phyloP scores from a whole-genome alignment of 2,113 vertebrate species.

The Tachysurus fulvidraco region DNA sequence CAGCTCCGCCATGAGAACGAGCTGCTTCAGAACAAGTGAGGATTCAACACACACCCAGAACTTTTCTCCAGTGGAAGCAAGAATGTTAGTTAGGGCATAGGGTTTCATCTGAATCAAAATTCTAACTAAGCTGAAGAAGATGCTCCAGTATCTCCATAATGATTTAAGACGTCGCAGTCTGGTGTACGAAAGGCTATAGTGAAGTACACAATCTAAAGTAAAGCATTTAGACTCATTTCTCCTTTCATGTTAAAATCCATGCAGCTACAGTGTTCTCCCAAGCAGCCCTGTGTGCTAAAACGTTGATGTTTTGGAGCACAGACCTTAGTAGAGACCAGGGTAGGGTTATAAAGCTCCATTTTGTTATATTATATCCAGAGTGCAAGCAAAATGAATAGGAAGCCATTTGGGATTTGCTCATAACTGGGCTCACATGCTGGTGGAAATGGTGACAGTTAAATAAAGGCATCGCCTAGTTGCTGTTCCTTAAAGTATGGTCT shows the following conservation, averaged over 20 bases:
- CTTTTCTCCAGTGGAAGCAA: neutral
- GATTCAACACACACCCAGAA: neutral
- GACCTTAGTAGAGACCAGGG: neutral
- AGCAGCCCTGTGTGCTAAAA: neutral
- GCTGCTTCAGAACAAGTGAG: slow-evolving; percentile 95
- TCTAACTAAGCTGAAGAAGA: neutral
- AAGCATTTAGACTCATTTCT: neutral
- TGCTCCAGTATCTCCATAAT: neutral
- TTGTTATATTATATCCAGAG: neutral
- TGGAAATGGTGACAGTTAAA: neutral
- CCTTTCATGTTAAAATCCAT: neutral
- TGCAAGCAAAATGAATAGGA: neutral
- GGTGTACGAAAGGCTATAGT: neutral
- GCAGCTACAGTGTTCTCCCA: neutral
- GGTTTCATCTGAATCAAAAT: neutral
- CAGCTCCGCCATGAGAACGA: slow-evolving; percentile 96
- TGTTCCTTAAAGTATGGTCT: neutral
- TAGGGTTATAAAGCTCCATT: neutral
- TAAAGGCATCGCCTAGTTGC: neutral
- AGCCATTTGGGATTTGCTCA: neutral
- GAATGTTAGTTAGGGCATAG: neutral
- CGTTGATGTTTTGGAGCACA: neutral
- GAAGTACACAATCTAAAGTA: neutral
- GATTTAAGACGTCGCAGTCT: neutral
- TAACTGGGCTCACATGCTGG: neutral